Conservation (phyloP, 2,888 invertebrate genomes). For the Pyrochroa serraticornis region DNA sequence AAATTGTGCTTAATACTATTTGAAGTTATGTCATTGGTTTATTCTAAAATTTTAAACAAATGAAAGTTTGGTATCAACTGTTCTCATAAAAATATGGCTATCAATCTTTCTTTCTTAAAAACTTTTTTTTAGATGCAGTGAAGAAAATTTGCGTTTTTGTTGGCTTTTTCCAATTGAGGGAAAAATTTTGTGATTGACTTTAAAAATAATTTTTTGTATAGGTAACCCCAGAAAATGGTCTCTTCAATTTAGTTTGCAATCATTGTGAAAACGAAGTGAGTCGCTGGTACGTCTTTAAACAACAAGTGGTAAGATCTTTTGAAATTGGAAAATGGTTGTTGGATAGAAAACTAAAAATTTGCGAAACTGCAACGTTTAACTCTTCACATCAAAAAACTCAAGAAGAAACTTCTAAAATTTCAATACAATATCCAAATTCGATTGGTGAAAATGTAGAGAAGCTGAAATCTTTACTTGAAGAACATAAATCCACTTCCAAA, state of each 20-base stretch:
- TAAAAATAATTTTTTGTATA: slow-evolving; percentile 6
- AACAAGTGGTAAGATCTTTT: slow-evolving; percentile 36
- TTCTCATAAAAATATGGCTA: too few species aligned
- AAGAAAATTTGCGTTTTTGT: too few species aligned
- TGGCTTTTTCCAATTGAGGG: too few species aligned
- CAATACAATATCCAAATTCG: background rate
- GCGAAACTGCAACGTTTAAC: background rate
- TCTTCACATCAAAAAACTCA: background rate
- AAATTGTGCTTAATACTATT: too few species aligned
- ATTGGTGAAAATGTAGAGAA: background rate
- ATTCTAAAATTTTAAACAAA: too few species aligned
- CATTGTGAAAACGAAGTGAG: slow-evolving; percentile 39
- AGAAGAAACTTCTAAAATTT: background rate
- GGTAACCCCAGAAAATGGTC: slow-evolving; percentile 35
- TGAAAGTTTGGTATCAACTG: too few species aligned
- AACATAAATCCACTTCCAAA: too few species aligned
- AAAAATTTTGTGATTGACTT: background rate
- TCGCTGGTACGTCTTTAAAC: slow-evolving; percentile 40
- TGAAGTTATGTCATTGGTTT: too few species aligned
- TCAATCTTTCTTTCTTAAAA: too few species aligned
- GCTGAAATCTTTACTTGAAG: background rate
- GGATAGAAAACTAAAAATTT: slow-evolving; percentile 16
- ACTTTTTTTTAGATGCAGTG: too few species aligned
- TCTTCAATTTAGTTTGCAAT: slow-evolving; percentile 37
- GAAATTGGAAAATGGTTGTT: slow-evolving; percentile 38